Conservation (phyloP, 2,113 vertebrate species). For the Anser cygnoides region DNA sequence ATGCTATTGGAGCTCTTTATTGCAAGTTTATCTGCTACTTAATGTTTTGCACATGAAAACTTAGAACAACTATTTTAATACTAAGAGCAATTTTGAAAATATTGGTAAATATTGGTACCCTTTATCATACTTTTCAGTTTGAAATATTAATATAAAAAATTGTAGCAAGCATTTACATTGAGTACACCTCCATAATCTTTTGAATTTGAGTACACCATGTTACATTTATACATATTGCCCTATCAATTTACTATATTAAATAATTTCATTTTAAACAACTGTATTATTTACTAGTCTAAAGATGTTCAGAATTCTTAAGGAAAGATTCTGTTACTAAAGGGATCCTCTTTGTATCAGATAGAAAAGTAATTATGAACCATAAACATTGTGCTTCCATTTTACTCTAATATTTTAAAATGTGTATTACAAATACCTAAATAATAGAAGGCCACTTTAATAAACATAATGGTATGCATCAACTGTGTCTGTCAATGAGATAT, state of each 20-base stretch:
- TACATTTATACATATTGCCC: not conserved
- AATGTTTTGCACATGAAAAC: constrained; percentile 71
- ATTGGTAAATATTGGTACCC: not conserved
- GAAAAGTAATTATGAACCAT: not conserved
- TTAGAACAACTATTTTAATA: constrained; percentile 76
- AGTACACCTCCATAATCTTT: not conserved
- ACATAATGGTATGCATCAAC: constrained; percentile 70
- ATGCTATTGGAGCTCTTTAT: constrained; percentile 71
- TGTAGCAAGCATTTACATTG: not conserved
- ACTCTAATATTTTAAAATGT: constrained; percentile 58
- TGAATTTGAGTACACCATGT: not conserved
- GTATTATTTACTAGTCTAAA: not conserved
- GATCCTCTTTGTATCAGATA: not conserved
- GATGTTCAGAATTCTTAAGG: not conserved
- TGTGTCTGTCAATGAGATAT: constrained; percentile 72
- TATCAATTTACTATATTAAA: not conserved
- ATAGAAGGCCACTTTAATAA: constrained; percentile 57
- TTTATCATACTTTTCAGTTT: not conserved
- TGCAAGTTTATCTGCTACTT: constrained; percentile 72
- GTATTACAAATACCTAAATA: constrained; percentile 48
- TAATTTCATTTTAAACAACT: constrained; percentile 30
- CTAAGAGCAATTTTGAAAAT: constrained; percentile 50
- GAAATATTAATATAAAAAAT: not conserved
- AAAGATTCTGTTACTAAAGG: constrained; percentile 22
- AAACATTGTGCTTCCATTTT: constrained; percentile 30